A percentile compares a stretch with the other conserved stretches of the same genome.
phyloP scores from a whole-genome alignment of 2,888 invertebrate genomes.

The Desoria tigrina region DNA sequence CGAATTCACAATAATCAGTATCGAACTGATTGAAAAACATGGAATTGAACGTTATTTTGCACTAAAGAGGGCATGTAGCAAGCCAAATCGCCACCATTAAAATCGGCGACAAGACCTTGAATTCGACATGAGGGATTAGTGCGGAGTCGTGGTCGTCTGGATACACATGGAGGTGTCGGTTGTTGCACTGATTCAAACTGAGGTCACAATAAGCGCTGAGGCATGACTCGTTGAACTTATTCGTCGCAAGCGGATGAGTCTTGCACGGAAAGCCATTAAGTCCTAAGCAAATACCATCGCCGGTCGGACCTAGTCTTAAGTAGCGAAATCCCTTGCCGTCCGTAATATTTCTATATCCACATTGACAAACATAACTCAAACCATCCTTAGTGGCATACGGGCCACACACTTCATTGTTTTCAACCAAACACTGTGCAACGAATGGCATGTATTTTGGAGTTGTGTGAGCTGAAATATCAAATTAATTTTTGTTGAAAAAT shows the following conservation, averaged over 20 bases:
- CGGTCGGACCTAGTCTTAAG: neutral
- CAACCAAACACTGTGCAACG: neutral
- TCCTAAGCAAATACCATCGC: conserved; percentile 12
- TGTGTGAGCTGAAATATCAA: too few species aligned
- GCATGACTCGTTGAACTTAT: conserved; percentile 20
- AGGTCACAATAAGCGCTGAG: conserved; percentile 19
- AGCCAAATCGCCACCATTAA: too few species aligned
- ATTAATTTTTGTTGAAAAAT: too few species aligned
- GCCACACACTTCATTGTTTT: neutral
- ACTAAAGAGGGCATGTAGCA: too few species aligned
- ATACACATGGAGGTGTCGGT: neutral
- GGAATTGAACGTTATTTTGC: too few species aligned
- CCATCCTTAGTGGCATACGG: neutral
- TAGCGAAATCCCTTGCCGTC: neutral
- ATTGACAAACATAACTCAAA: neutral
- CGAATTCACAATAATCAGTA: too few species aligned
- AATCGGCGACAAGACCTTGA: too few species aligned
- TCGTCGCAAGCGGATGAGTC: conserved; percentile 12
- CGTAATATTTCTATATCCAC: neutral
- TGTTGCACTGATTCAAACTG: conserved; percentile 5
- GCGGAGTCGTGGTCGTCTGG: too few species aligned
- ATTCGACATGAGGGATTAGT: too few species aligned
- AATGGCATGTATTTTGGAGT: neutral
- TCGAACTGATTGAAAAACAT: too few species aligned
- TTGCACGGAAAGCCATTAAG: conserved; percentile 20